These are phyloP conservation scores for Micronycteris hirsuta DNA, from an alignment of 2,113 vertebrate genomes.

Conservation along the genomic window DNA sequence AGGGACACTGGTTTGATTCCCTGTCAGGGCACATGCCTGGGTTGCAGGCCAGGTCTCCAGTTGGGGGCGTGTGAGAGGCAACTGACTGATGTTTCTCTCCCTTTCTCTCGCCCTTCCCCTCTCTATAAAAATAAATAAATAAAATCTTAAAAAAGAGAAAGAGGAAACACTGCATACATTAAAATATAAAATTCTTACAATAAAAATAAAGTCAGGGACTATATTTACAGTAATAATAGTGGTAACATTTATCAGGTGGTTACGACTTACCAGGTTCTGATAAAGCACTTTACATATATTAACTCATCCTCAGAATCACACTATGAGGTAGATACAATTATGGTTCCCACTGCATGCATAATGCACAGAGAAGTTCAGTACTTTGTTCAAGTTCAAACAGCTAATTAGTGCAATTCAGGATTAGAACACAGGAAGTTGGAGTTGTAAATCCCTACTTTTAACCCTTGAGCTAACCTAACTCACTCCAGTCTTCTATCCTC, in stretches of 20 bases:
- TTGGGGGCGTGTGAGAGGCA: no score
- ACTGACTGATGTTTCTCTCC: no score
- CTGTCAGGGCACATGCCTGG: no score
- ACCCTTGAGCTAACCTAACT: neutral
- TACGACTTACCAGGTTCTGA: neutral
- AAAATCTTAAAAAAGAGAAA: no score
- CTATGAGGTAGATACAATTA: neutral
- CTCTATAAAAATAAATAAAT: no score
- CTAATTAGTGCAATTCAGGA: neutral
- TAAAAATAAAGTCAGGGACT: neutral
- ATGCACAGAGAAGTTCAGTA: neutral
- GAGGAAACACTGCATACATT: neutral
- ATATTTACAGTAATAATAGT: neutral
- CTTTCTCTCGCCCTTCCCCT: no score
- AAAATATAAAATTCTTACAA: constrained; percentile 16
- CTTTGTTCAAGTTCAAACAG: neutral
- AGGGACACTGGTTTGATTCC: no score
- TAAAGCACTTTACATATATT: neutral
- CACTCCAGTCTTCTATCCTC: neutral
- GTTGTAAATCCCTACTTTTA: neutral
- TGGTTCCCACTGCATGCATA: neutral
- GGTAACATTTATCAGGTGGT: neutral
- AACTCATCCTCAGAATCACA: neutral
- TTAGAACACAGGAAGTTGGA: neutral
- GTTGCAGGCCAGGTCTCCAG: no score